These are phyloP conservation scores for Vesta saturnalis DNA, from an alignment of 2,888 invertebrate genomes.

Conservation along the genomic window DNA sequence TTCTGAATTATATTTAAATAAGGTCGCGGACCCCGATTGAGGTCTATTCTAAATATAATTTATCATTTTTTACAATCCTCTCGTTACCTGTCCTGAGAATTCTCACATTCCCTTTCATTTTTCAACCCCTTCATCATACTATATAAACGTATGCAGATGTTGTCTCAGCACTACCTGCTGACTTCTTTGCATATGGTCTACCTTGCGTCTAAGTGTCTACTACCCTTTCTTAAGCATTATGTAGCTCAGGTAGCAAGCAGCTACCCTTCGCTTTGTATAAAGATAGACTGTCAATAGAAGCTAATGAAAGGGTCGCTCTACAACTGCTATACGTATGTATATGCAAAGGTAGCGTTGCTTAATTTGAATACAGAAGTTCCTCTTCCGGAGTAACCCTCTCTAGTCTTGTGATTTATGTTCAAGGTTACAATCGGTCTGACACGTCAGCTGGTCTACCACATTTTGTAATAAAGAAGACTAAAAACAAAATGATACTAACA, in stretches of 20 bases:
- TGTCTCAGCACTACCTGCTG: conserved; percentile 58
- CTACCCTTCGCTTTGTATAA: conserved; percentile 43
- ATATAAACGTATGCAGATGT: conserved; percentile 54
- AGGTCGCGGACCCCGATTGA: conserved; percentile 52
- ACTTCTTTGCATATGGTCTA: conserved; percentile 58
- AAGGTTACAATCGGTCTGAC: conserved; percentile 44
- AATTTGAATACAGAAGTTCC: conserved; percentile 51
- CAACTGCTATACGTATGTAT: conserved; percentile 43
- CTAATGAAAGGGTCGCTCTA: conserved; percentile 48
- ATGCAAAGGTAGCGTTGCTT: conserved; percentile 45
- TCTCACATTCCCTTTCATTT: conserved; percentile 49
- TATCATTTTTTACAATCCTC: conserved; percentile 58
- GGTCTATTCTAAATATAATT: conserved; percentile 55
- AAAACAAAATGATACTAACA: background rate
- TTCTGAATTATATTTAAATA: conserved; percentile 61
- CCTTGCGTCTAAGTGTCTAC: conserved; percentile 46
- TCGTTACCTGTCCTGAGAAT: conserved; percentile 56
- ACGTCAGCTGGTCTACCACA: conserved; percentile 45
- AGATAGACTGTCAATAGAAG: conserved; percentile 48
- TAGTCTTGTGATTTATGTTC: conserved; percentile 49
- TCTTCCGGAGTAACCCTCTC: conserved; percentile 51
- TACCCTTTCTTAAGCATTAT: conserved; percentile 46
- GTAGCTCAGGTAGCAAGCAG: conserved; percentile 47
- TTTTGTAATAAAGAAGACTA: background rate
- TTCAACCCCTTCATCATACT: conserved; percentile 42